These are phyloP conservation scores for Myotis findleyi DNA, from an alignment of 2,797 vertebrate species.

Conservation along the genomic window DNA sequence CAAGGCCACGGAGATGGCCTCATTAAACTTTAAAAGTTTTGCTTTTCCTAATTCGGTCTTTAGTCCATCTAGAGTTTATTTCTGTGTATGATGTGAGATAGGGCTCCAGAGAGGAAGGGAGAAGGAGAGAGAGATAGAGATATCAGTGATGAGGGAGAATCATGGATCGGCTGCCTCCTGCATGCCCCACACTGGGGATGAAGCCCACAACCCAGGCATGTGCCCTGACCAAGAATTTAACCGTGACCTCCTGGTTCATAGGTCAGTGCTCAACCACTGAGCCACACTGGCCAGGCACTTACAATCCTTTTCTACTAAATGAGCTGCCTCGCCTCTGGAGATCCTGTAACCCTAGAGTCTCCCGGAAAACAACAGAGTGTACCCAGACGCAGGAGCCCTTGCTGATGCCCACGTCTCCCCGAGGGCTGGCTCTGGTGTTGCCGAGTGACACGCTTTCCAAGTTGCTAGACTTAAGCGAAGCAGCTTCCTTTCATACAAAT, in stretches of 20 bases:
- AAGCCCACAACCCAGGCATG: too few relatives aligned
- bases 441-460: fast-evolving
- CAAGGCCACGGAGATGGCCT: background rate
- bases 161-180: too few relatives aligned
- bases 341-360: background rate
- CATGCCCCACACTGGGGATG: too few relatives aligned
- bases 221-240: too few relatives aligned
- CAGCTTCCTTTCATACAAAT: background rate
- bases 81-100: background rate
- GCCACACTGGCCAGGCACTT: background rate
- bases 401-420: background rate
- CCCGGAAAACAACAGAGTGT: background rate
- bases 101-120: too few relatives aligned
- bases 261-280: too few relatives aligned
- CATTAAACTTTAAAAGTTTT: background rate
- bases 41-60: background rate
- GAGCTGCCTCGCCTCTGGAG: background rate
- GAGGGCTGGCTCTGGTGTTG: background rate
- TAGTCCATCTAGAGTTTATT: background rate
- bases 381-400: fast-evolving
- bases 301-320: background rate
- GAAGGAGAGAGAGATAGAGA: too few relatives aligned
- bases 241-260: too few relatives aligned
- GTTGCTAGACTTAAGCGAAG: fast-evolving
- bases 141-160: too few relatives aligned